These are phyloP conservation scores for Hydrophis major DNA, from an alignment of 2,797 vertebrate species.

Conservation along the genomic window DNA sequence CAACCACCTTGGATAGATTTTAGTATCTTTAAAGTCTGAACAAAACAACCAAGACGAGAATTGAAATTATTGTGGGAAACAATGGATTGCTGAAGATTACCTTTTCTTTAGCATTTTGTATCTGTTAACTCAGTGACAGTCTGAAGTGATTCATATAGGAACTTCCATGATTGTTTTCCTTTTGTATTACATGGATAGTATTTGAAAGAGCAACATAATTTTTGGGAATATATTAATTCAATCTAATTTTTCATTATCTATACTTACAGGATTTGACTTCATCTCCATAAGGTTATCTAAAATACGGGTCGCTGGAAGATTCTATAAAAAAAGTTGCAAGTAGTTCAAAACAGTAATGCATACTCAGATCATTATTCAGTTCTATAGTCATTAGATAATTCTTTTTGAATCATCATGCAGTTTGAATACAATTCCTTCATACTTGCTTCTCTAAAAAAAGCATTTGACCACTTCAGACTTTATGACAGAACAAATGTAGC, in stretches of 20 bases:
- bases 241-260: neutral
- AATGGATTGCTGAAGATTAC: neutral
- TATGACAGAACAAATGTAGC: neutral
- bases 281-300: constrained; percentile 97
- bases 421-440: neutral
- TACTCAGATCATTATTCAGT: neutral
- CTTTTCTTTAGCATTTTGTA: neutral
- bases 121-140: neutral
- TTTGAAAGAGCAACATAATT: neutral
- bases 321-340: constrained; percentile 74
- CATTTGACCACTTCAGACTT: neutral
- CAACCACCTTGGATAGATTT: neutral
- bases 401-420: neutral
- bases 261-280: constrained; percentile 95
- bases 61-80: neutral
- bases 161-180: neutral
- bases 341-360: constrained; percentile 1
- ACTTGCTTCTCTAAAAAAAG: neutral
- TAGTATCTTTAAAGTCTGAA: neutral
- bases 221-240: neutral
- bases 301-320: constrained; percentile 92
- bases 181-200: neutral
- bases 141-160: neutral
- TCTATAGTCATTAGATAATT: neutral
- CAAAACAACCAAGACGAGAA: neutral